These are phyloP conservation scores for Atopsyche davidsoni DNA, from an alignment of 1,140 invertebrate genomes.

Conservation along the genomic window DNA sequence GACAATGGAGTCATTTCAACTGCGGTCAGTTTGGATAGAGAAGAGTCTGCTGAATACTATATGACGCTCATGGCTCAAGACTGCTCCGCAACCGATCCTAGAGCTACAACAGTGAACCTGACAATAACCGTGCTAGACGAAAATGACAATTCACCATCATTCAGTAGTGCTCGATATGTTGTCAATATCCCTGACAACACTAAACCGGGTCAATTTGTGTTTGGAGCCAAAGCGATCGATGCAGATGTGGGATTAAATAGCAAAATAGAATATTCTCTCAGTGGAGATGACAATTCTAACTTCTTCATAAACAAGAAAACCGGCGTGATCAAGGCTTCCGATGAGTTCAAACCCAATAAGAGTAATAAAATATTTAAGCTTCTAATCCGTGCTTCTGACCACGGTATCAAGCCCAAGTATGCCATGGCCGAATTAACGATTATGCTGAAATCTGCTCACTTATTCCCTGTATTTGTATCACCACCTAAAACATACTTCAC, in stretches of 20 bases:
- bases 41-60: conserved; percentile 68
- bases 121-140: conserved; percentile 74
- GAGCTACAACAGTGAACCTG: conserved; percentile 72
- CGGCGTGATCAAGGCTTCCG: conserved; percentile 73
- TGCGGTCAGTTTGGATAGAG: conserved; percentile 66
- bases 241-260: conserved; percentile 74
- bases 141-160: conserved; percentile 83
- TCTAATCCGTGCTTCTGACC: conserved; percentile 66
- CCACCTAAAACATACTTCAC: conserved; percentile 64
- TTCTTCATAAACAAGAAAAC: conserved; percentile 73
- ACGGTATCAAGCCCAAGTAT: conserved; percentile 55
- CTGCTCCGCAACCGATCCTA: conserved; percentile 73
- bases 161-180: conserved; percentile 64
- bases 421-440: conserved; percentile 64
- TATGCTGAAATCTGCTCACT: conserved; percentile 60
- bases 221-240: conserved; percentile 78
- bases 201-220: conserved; percentile 73
- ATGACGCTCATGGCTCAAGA: conserved; percentile 82
- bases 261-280: conserved; percentile 68
- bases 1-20: conserved; percentile 72
- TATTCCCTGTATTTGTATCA: conserved; percentile 69
- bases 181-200: conserved; percentile 75
- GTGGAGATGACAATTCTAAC: conserved; percentile 67
- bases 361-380: conserved; percentile 59
- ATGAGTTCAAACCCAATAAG: conserved; percentile 44